phyloP scores from a whole-genome alignment of 2,113 vertebrate genomes.

The Malurus cyaneus region DNA sequence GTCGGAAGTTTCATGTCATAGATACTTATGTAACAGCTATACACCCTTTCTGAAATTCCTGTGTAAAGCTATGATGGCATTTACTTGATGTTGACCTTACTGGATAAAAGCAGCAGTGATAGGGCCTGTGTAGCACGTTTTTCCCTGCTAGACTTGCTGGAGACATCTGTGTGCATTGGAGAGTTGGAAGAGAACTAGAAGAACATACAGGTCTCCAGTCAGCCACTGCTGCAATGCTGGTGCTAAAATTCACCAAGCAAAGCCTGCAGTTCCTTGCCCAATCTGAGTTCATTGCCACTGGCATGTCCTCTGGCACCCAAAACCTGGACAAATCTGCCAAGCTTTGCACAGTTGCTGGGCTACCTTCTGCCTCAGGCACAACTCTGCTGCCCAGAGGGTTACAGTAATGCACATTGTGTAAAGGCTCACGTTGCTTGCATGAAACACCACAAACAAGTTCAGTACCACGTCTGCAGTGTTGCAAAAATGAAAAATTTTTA shows the following conservation, averaged over 20 bases:
- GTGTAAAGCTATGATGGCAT: neutral
- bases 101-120: neutral
- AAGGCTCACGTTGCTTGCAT: fast-evolving
- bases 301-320: neutral
- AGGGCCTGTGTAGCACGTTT: neutral
- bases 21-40: neutral
- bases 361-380: neutral
- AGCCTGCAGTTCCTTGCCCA: neutral
- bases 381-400: neutral
- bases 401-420: neutral
- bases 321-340: neutral
- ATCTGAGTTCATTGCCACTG: neutral
- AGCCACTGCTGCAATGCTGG: neutral
- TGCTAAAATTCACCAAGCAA: neutral
- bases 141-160: neutral
- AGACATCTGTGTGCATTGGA: neutral
- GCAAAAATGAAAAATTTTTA: neutral
- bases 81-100: neutral
- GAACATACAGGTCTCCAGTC: neutral
- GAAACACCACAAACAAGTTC: neutral
- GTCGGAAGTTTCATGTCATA: neutral
- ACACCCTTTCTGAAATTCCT: neutral
- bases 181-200: neutral
- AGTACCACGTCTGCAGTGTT: fast-evolving
- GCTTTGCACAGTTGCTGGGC: neutral